These are phyloP conservation scores for Rhorus exstirpatorius DNA, from an alignment of 2,888 invertebrate genomes.

Conservation along the genomic window DNA sequence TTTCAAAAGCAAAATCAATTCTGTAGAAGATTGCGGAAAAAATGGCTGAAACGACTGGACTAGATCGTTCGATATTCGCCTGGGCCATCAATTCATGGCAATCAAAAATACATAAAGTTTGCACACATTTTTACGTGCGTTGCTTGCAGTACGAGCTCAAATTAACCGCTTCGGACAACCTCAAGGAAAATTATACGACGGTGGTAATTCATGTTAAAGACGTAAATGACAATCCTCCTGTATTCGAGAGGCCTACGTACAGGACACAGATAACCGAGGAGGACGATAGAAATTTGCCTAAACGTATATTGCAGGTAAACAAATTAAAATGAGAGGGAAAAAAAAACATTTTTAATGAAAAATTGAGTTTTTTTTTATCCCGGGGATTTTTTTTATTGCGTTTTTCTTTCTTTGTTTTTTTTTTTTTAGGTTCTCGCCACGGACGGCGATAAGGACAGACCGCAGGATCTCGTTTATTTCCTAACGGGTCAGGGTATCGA, in stretches of 20 bases:
- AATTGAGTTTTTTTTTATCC: neutral
- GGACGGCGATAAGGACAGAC: slow-evolving; percentile 97
- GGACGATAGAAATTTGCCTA: slow-evolving; percentile 97
- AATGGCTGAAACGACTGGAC: too few species aligned
- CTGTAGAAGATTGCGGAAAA: too few species aligned
- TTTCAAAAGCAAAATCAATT: too few species aligned
- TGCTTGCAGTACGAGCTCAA: slow-evolving; percentile 94
- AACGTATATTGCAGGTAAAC: slow-evolving; percentile 94
- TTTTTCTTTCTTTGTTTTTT: slow-evolving; percentile 39
- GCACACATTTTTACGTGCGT: slow-evolving; percentile 13
- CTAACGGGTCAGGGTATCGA: slow-evolving; percentile 98
- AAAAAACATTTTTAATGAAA: neutral
- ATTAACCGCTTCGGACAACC: slow-evolving; percentile 97
- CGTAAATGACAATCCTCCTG: slow-evolving; percentile 99
- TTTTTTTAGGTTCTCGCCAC: slow-evolving; percentile 95
- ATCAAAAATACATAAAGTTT: too few species aligned
- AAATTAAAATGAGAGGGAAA: neutral
- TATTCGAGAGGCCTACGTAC: slow-evolving; percentile 97
- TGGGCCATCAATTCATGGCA: neutral
- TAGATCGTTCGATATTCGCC: slow-evolving; percentile 4
- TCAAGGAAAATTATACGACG: slow-evolving; percentile 98
- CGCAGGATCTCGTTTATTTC: slow-evolving; percentile 98
- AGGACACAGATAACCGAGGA: slow-evolving; percentile 98
- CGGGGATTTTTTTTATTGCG: neutral
- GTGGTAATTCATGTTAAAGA: slow-evolving; percentile 99